These are phyloP conservation scores for Cervus canadensis DNA, from an alignment of 2,113 vertebrate species.

Conservation along the genomic window DNA sequence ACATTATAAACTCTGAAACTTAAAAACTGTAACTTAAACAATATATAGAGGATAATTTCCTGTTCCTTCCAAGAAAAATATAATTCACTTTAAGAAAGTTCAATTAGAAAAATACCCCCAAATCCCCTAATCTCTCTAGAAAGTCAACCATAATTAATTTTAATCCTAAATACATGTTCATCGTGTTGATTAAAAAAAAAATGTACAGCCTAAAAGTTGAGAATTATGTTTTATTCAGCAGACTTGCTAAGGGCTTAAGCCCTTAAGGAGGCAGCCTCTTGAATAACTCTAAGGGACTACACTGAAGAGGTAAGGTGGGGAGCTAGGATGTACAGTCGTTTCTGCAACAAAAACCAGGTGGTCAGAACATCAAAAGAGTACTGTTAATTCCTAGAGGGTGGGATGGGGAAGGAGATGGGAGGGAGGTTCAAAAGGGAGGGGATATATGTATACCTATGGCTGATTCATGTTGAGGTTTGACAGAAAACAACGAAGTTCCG, in stretches of 20 bases:
- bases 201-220: background rate
- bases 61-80: background rate
- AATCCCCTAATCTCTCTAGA: background rate
- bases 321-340: background rate
- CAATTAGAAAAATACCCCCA: background rate
- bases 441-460: background rate
- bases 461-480: background rate
- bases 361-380: background rate
- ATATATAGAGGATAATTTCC: background rate
- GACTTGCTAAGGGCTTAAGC: background rate
- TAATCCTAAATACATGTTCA: background rate
- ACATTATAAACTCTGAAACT: background rate
- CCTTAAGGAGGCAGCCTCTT: background rate
- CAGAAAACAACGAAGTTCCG: background rate
- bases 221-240: background rate
- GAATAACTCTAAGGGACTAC: background rate
- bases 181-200: background rate
- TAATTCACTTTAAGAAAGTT: background rate
- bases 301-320: background rate
- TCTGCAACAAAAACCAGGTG: background rate
- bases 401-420: background rate
- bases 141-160: background rate
- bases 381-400: background rate
- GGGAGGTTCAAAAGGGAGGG: background rate
- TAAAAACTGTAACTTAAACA: background rate